Conservation (phyloP, 2,888 invertebrate species). For the Kuschelorhynchus macadamiae region DNA sequence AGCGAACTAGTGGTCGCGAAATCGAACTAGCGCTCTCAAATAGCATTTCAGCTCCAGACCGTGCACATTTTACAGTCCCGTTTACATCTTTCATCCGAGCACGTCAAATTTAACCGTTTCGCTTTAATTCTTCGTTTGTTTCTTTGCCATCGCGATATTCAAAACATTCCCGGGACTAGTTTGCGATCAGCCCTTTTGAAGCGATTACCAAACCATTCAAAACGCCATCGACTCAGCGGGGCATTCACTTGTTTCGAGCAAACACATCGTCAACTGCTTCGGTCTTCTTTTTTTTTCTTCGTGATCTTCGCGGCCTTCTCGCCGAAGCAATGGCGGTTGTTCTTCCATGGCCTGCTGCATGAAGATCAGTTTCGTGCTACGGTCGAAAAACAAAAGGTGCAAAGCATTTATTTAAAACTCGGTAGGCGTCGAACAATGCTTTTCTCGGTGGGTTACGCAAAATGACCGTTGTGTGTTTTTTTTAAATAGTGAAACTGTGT, state of each 20-base stretch:
- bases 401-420: conserved; percentile 28
- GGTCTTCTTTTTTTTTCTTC: conserved; percentile 36
- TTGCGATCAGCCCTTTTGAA: neutral
- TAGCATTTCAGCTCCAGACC: conserved; percentile 32
- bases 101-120: conserved; percentile 22
- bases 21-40: conserved; percentile 32
- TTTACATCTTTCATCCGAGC: conserved; percentile 11
- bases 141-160: conserved; percentile 35
- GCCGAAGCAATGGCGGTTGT: conserved; percentile 28
- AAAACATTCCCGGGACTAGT: conserved; percentile 25
- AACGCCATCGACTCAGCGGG: conserved; percentile 29
- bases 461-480: conserved; percentile 11
- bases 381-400: conserved; percentile 44
- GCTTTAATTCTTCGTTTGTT: conserved; percentile 32
- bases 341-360: conserved; percentile 21
- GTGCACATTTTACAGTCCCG: conserved; percentile 32
- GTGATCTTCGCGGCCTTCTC: conserved; percentile 43
- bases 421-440: conserved; percentile 36
- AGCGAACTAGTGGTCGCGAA: conserved; percentile 46
- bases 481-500: conserved; percentile 22
- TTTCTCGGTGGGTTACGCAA: conserved; percentile 38
- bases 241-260: conserved; percentile 43
- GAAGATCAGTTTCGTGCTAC: conserved; percentile 32
- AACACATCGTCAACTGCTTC: conserved; percentile 35
- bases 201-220: conserved; percentile 17